phyloP scores from a whole-genome alignment of 2,113 vertebrate species.

The Zosterops japonicus region DNA sequence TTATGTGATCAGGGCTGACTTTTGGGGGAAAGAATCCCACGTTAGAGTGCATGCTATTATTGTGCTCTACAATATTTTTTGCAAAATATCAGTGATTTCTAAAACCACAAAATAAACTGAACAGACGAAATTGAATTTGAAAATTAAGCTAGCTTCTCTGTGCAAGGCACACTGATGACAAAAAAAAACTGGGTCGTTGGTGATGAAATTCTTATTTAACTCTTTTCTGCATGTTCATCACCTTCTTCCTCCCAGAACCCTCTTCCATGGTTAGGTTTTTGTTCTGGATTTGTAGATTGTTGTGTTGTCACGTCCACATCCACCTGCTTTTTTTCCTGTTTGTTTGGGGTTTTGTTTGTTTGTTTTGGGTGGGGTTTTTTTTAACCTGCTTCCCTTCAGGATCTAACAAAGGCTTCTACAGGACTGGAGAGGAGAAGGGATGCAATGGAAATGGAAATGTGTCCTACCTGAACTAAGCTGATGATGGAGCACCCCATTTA shows the following conservation, averaged over 20 bases:
- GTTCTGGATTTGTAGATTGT: not conserved
- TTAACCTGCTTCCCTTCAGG: not conserved
- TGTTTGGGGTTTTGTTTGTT: too few relatives aligned
- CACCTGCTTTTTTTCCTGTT: too few relatives aligned
- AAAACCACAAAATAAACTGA: not conserved
- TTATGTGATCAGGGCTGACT: not conserved
- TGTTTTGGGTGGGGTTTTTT: not conserved
- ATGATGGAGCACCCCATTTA: not conserved
- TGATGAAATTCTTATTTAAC: not conserved
- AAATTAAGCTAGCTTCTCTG: not conserved
- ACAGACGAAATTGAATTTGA: not conserved
- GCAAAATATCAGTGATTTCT: not conserved
- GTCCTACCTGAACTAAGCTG: not conserved
- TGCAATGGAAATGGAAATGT: not conserved
- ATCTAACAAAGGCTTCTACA: not conserved
- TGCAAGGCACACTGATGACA: not conserved
- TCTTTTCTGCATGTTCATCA: not conserved
- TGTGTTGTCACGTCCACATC: not conserved
- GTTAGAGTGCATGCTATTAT: not conserved
- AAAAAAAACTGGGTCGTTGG: not conserved
- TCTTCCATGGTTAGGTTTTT: not conserved
- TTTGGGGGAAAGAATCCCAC: fast-evolving
- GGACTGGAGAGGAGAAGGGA: not conserved
- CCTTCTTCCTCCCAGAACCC: not conserved
- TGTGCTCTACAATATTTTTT: not conserved